phyloP scores from a whole-genome alignment of 2,888 invertebrate species.

The Isoperla grammatica region DNA sequence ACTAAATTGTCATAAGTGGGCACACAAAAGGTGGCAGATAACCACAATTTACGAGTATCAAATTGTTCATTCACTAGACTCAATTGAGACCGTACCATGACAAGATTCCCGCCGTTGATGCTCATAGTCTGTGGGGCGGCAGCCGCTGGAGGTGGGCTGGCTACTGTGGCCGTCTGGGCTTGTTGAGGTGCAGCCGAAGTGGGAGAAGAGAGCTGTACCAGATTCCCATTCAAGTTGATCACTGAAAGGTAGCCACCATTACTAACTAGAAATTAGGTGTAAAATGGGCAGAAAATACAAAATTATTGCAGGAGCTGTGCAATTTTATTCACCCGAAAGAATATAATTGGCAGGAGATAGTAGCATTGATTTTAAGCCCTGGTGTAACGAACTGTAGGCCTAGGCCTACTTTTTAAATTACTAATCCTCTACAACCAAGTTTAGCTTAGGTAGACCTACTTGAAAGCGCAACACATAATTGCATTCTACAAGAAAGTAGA shows the following conservation, averaged over 20 bases:
- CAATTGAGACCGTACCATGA: slow-evolving; percentile 56
- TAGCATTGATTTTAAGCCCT: too few species aligned
- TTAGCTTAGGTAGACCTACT: too few species aligned
- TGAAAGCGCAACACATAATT: too few species aligned
- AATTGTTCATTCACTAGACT: too few species aligned
- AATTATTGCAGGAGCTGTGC: background rate
- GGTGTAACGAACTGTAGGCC: too few species aligned
- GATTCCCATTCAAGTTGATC: slow-evolving; percentile 68
- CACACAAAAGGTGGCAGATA: slow-evolving; percentile 18
- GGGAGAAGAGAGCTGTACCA: slow-evolving; percentile 59
- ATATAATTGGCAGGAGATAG: too few species aligned
- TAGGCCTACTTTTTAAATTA: too few species aligned
- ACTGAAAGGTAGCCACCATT: slow-evolving; percentile 45
- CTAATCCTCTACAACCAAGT: too few species aligned
- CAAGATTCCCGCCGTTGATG: slow-evolving; percentile 62
- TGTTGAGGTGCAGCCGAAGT: slow-evolving; percentile 45
- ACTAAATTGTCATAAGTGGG: too few species aligned
- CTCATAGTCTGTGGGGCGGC: slow-evolving; percentile 49
- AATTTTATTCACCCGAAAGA: too few species aligned
- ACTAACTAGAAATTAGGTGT: background rate
- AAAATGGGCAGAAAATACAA: background rate
- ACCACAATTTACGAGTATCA: background rate
- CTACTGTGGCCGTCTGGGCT: slow-evolving; percentile 35
- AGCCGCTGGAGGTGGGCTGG: slow-evolving; percentile 42
- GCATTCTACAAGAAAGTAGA: too few species aligned